Base-by-base conservation (phyloP, 2,888 invertebrate genomes). In the Lacanobia wlatinum region DNA sequence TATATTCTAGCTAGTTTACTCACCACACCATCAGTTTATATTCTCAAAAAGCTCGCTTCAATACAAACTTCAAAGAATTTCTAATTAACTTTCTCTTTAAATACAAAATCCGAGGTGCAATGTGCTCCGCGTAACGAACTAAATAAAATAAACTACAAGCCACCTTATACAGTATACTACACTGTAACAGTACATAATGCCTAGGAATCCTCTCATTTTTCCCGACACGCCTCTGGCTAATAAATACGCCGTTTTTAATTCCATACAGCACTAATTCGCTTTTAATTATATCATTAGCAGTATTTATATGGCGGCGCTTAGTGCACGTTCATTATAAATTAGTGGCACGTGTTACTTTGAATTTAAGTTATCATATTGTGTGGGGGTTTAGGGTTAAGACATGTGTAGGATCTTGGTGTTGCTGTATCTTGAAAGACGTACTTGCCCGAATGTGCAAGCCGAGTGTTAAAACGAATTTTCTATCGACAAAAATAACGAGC, bases 271-370 rank as follows among this genome's bases (percentile, higher is more conserved):
- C 64, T 83, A 70, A 82, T 78, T 72, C 50, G 72, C 69, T 72
- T 81, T 82, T 84, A 82, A 82, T 82, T 82, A 82, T 82, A 78
- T 82, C 85, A 84, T 82, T 82, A 84, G 64, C 53, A 71, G 73
- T 84, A 83, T 82, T 84, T 84, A 82, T 84, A 82, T 61, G 64
- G 70, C 64, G 38, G 67, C 68, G 61, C 78, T 82, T 73, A 84
- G 85, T 67, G 83, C 82, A 53, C 78, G 78, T 70, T 78, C 67
- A 73, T 82, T 77, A 73, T 82, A 73, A 82, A 68, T 82, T 84
- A 82, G 82, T 74, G 52, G 73, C 65, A 82, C 85, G 83, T 81
- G 84, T 70, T 58, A 56, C 63, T 84, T 55, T 80, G 16, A 68
- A 52, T 55, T 80, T 52, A 60, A 53, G 8, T 83, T 52, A 50